Evolutionary conservation across 2,797 vertebrate species (phyloP), one percentile per base, ranked within the genome.

Genomic region (Pseudotriccus pelzelni): DNA sequence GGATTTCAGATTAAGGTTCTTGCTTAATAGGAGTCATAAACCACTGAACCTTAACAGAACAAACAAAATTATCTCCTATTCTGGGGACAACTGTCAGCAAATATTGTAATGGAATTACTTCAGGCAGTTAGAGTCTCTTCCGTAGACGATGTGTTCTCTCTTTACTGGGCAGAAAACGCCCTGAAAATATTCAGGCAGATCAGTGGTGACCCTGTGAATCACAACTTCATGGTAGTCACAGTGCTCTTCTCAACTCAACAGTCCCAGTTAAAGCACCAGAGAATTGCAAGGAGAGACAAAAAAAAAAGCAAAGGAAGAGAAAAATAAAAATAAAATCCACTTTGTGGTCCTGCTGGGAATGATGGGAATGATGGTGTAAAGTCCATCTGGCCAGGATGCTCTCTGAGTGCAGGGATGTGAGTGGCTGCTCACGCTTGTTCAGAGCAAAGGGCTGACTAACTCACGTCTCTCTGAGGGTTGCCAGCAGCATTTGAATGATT

Each of bases 331-430:
- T 3, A 50, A 50, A 50, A 32, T 3, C 4, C 30, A 43, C 44
- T 70, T 39, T 52, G 43, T 1, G 1, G 10, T 59, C 12, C 27
- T 52, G 34, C 24, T 49, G 56, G 49, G 49, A 83, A 19, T 5
- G 37, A 24, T 49, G 55, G 49, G 49, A 83, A 19, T 5, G 37
- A 24, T 0, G 0, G 13, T 18, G 34, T 39, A 5, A 67, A 50
- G 41, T 32, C 10, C 4, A 0, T 44, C 5, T 4, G 63, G 14
- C 37, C 36, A 62, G 37, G 73, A 22, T 41, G 30, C n/a, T 43
- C 62, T 23, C 49, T 62, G 47, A 2, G 16, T 32, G 66, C 3
- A 0, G 9, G 7, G 66, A 22, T 0, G 0, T 16, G 62, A 3
- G 9, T 20, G 37, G 55, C 74, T 89, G 81, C 74, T 87, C 12